Percentiles rank a stretch among this genome's conserved stretches.
Evolutionary conservation across 35 echinoderm and acorn worm genomes (phyloP).

Genomic region (Anneissia japonica): DNA sequence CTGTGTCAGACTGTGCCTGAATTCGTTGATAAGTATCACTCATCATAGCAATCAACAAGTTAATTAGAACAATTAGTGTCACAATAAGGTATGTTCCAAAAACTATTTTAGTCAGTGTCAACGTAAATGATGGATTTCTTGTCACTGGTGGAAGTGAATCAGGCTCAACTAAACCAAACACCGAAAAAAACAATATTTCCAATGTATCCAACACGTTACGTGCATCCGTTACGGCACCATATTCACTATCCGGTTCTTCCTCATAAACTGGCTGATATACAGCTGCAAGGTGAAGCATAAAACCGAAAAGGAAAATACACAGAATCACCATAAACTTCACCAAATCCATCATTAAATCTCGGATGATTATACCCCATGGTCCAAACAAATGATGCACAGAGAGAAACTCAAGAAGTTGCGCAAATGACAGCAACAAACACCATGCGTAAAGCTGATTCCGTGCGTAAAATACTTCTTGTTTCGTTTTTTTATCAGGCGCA

Average conservation of each 20-base stretch:
- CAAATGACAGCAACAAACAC: slow-evolving; percentile 84
- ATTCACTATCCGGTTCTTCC: neutral
- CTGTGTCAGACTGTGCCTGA: slow-evolving; percentile 91
- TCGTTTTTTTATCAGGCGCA: neutral
- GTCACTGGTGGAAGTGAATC: slow-evolving; percentile 48
- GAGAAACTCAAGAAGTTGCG: slow-evolving; percentile 79
- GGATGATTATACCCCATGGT: slow-evolving; percentile 97
- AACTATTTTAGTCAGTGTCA: slow-evolving; percentile 60
- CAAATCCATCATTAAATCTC: slow-evolving; percentile 92
- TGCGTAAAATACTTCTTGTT: slow-evolving; percentile 53
- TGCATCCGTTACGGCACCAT: neutral
- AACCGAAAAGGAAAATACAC: slow-evolving; percentile 80
- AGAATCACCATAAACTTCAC: slow-evolving; percentile 95
- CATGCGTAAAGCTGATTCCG: slow-evolving; percentile 91
- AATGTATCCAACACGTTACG: slow-evolving; percentile 80
- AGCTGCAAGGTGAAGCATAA: slow-evolving; percentile 88
- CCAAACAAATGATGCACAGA: slow-evolving; percentile 94
- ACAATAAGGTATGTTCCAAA: slow-evolving; percentile 96
- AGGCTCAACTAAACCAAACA: slow-evolving; percentile 89
- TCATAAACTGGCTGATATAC: slow-evolving; percentile 91
- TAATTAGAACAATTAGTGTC: slow-evolving; percentile 96
- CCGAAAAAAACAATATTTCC: slow-evolving; percentile 81
- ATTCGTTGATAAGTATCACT: slow-evolving; percentile 97
- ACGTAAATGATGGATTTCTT: slow-evolving; percentile 62
- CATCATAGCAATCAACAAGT: slow-evolving; percentile 99